Evolutionary conservation across 2,113 vertebrate species (phyloP), one percentile per base, ranked within the genome.

Genomic region (Cynopterus brachyotis): DNA sequence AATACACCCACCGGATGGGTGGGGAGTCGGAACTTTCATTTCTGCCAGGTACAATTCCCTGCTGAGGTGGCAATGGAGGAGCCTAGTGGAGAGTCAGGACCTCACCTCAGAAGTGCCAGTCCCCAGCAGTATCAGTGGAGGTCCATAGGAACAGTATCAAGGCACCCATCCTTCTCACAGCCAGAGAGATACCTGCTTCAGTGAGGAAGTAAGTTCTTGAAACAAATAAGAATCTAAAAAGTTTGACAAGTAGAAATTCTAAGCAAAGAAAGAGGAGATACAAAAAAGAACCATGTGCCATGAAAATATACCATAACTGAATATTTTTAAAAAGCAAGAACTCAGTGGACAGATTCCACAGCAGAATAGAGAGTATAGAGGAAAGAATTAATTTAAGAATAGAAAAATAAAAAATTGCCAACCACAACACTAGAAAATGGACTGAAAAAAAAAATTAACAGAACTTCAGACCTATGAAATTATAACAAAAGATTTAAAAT

Each of bases 261-360:
- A 67, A 64, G 40, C 30, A 76, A 81, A 90, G 42, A 92, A 69
- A 88, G 13, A 57, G 4, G 89, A 60, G 13, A 55, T 5, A 64
- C 13, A 84, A 59, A 60, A 53, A 85, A 91, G 37, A 91, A 91
- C 16, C 47, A 84, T 72, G 22, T 15, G 20, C 8, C 55, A 64
- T 30, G 73, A 75, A 95, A 91, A 45, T 62, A 78, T 64, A 66
- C 32, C 32, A 40, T 57, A 95, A 37, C 30, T 35, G 8, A 92
- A 96, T 67, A 35, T 85, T 20, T 42, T 85, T 16, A 30, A 66
- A 55, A 42, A 75, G 50, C 59, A 73, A 19, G 19, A 84, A 16
- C 26, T 92, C 19, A 67, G 0, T 85, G 12, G 85, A 47, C 50
- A 20, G 35, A 4, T 30, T 82, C 55, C 57, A 82, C 2, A 84